phyloP scores from a whole-genome alignment of 2,797 vertebrate species.

The Gobionotothen gibberifrons region DNA sequence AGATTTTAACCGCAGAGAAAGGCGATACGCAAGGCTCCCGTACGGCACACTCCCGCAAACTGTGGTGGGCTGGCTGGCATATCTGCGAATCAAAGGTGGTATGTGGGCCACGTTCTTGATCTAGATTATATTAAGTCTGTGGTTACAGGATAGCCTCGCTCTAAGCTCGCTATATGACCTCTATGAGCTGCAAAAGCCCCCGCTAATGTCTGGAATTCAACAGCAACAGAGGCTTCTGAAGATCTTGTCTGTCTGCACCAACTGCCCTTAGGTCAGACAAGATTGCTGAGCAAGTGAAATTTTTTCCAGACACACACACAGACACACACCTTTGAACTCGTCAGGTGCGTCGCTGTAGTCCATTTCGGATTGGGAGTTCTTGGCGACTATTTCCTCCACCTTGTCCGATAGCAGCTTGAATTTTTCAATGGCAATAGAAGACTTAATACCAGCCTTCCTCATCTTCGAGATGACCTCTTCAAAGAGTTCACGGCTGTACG shows the following conservation, averaged over 20 bases:
- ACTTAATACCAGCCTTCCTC: conserved; percentile 98
- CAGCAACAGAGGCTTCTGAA: conserved; percentile 41
- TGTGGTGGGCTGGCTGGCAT: conserved; percentile 62
- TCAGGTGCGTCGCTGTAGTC: conserved; percentile 98
- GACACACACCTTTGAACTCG: conserved; percentile 91
- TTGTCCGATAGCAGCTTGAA: conserved; percentile 97
- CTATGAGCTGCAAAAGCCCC: conserved; percentile 69
- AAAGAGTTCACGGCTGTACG: conserved; percentile 97
- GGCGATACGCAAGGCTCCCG: conserved; percentile 56
- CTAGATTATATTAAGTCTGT: conserved; percentile 78
- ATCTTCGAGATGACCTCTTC: conserved; percentile 99
- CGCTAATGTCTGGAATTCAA: conserved; percentile 71
- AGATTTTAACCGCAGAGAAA: conserved; percentile 66
- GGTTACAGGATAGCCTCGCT: conserved; percentile 73
- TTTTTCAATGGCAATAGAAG: conserved; percentile 98
- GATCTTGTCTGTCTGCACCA: conserved; percentile 51
- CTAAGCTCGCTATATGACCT: conserved; percentile 72
- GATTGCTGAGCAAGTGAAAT: conserved; percentile 18
- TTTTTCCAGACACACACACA: not conserved
- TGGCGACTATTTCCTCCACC: conserved; percentile 97
- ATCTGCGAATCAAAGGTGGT: conserved; percentile 74
- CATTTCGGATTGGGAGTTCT: conserved; percentile 97
- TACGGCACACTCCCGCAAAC: conserved; percentile 67
- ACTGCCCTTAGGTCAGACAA: conserved; percentile 42
- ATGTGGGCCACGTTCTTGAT: conserved; percentile 72